Percentiles rank a stretch among this genome's conserved stretches.
phyloP scores from a whole-genome alignment of 2,797 vertebrate genomes.

The Atherinosoma microstoma region DNA sequence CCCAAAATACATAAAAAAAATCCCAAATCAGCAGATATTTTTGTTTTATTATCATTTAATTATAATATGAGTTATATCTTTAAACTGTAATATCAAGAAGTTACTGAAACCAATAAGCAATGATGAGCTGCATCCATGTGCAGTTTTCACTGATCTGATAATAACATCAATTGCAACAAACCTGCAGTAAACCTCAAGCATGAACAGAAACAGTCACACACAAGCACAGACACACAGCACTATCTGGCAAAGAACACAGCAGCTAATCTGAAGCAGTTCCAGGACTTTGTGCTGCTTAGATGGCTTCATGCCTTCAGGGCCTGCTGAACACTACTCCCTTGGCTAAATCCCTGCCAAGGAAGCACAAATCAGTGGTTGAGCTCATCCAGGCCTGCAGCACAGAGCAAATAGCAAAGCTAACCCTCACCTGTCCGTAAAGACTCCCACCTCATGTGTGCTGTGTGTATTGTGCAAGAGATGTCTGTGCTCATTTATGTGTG shows the following conservation, averaged over 20 bases:
- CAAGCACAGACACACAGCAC: slow-evolving; percentile 19
- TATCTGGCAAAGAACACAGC: slow-evolving; percentile 68
- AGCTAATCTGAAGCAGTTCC: slow-evolving; percentile 84
- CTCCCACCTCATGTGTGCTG: slow-evolving; percentile 58
- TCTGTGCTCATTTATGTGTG: slow-evolving; percentile 43
- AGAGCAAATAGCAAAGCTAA: slow-evolving; percentile 81
- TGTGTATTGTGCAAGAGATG: slow-evolving; percentile 40
- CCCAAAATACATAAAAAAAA: not conserved
- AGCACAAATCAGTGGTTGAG: slow-evolving; percentile 76
- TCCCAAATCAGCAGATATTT: not conserved
- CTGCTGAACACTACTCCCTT: slow-evolving; percentile 83
- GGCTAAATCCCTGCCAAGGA: slow-evolving; percentile 79
- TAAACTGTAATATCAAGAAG: slow-evolving; percentile 2
- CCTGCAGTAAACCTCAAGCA: not conserved
- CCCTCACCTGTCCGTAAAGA: slow-evolving; percentile 78
- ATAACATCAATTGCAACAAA: slow-evolving; percentile 41
- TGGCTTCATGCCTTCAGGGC: slow-evolving; percentile 80
- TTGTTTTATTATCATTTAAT: not conserved
- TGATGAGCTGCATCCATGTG: slow-evolving; percentile 19
- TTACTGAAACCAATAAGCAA: slow-evolving; percentile 37
- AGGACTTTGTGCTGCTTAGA: slow-evolving; percentile 82
- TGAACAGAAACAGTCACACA: slow-evolving; percentile 20
- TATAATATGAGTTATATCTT: not conserved
- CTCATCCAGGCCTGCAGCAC: slow-evolving; percentile 87
- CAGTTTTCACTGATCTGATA: slow-evolving; percentile 42